Evolutionary conservation across 2,113 vertebrate species (phyloP).

Genomic region (Tragulus kanchil): DNA sequence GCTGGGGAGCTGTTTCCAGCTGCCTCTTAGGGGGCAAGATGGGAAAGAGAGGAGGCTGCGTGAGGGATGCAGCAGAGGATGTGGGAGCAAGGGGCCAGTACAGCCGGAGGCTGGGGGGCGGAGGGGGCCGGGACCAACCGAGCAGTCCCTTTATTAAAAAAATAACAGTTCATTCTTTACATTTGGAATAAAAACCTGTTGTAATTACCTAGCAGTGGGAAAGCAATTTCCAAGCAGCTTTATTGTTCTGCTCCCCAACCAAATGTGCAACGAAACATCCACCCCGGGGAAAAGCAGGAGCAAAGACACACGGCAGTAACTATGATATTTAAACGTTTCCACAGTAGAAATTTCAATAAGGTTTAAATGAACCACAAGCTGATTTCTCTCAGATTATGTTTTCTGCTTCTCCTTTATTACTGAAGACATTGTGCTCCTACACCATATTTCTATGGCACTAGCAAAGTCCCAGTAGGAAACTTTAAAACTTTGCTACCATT

Average conservation of each 20-base stretch:
- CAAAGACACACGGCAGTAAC: constrained; percentile 83
- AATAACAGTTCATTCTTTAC: constrained; percentile 87
- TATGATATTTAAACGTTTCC: constrained; percentile 85
- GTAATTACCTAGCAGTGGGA: constrained; percentile 91
- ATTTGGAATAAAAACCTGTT: constrained; percentile 89
- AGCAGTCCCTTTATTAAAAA: constrained; percentile 87
- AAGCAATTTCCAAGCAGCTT: constrained; percentile 89
- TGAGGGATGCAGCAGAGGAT: background rate
- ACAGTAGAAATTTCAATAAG: constrained; percentile 84
- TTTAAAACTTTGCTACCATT: constrained; percentile 3
- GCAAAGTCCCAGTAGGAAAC: constrained; percentile 56
- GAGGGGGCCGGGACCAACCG: background rate
- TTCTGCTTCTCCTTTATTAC: constrained; percentile 83
- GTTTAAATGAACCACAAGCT: constrained; percentile 83
- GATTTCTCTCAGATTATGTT: constrained; percentile 82
- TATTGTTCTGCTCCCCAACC: constrained; percentile 88
- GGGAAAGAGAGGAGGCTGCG: constrained; percentile 53
- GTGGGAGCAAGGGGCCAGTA: background rate
- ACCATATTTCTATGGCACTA: constrained; percentile 21
- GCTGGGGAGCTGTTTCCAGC: constrained; percentile 12
- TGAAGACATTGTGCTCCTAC: constrained; percentile 79
- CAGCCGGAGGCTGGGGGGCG: background rate
- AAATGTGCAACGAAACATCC: constrained; percentile 84
- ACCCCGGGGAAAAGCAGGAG: constrained; percentile 84
- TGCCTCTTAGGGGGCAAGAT: background rate